Evolutionary conservation across 2,888 invertebrate genomes (phyloP).

Genomic region (Axea sp.): DNA sequence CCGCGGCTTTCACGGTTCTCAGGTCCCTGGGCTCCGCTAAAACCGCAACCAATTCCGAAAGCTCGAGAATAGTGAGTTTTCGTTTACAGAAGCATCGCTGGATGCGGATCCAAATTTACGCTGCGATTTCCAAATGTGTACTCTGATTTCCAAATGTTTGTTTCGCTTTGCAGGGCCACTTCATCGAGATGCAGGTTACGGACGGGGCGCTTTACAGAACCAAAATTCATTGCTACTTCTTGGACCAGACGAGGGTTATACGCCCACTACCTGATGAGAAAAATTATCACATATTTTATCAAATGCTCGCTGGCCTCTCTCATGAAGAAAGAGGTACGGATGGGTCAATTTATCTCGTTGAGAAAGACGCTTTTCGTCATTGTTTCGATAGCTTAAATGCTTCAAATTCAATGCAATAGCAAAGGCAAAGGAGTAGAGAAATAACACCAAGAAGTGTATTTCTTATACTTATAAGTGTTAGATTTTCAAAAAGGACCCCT

Average conservation of each 20-base stretch:
- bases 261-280: conserved; percentile 91
- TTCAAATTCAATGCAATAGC: too few species aligned
- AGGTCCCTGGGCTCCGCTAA: conserved; percentile 94
- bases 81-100: too few species aligned
- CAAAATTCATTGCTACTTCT: conserved; percentile 97
- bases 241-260: conserved; percentile 95
- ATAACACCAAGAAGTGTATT: too few species aligned
- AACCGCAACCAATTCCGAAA: conserved; percentile 93
- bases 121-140: too few species aligned
- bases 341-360: too few species aligned
- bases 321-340: conserved; percentile 89
- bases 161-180: conserved; percentile 87
- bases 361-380: too few species aligned
- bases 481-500: too few species aligned
- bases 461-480: too few species aligned
- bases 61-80: conserved; percentile 94
- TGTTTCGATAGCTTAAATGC: too few species aligned
- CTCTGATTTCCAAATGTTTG: too few species aligned
- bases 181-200: conserved; percentile 97
- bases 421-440: too few species aligned
- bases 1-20: conserved; percentile 96
- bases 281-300: conserved; percentile 98
- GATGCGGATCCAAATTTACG: too few species aligned
- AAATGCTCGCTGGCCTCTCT: conserved; percentile 93
- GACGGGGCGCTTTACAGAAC: conserved; percentile 96